Percentiles rank a stretch among this genome's conserved stretches.
Conservation (phyloP, 2,113 vertebrate species). For the Ptilorrhoa leucosticta region DNA sequence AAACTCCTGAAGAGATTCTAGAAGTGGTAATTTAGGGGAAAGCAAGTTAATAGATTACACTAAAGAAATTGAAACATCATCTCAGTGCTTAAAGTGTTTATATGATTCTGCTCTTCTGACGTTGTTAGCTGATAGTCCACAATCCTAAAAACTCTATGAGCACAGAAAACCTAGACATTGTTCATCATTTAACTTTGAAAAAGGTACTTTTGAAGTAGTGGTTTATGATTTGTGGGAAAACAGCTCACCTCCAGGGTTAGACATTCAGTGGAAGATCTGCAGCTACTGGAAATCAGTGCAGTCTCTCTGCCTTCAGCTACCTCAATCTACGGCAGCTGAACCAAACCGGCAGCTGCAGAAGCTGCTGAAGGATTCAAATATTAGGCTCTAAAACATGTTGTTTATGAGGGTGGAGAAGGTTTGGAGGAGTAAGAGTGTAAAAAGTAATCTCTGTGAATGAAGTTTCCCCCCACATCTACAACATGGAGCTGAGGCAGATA, state of each 20-base stretch:
- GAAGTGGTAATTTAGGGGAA: background rate
- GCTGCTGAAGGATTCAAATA: background rate
- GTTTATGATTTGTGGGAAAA: background rate
- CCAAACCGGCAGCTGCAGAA: rapidly evolving
- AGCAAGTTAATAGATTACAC: background rate
- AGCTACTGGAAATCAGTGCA: background rate
- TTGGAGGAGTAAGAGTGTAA: background rate
- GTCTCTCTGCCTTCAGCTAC: background rate
- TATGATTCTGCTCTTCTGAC: background rate
- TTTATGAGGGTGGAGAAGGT: background rate
- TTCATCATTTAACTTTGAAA: background rate
- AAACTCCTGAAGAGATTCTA: background rate
- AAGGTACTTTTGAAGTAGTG: background rate
- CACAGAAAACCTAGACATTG: background rate
- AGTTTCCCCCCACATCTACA: background rate
- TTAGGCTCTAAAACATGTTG: background rate
- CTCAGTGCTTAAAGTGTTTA: background rate
- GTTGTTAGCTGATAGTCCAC: background rate
- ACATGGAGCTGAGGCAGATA: background rate
- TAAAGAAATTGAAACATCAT: background rate
- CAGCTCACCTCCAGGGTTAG: background rate
- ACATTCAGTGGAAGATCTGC: background rate
- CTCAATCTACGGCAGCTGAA: background rate
- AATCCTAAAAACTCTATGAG: background rate
- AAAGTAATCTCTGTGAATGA: background rate